Conservation (phyloP, 1,140 invertebrate species). For the Drosophila insularis region DNA sequence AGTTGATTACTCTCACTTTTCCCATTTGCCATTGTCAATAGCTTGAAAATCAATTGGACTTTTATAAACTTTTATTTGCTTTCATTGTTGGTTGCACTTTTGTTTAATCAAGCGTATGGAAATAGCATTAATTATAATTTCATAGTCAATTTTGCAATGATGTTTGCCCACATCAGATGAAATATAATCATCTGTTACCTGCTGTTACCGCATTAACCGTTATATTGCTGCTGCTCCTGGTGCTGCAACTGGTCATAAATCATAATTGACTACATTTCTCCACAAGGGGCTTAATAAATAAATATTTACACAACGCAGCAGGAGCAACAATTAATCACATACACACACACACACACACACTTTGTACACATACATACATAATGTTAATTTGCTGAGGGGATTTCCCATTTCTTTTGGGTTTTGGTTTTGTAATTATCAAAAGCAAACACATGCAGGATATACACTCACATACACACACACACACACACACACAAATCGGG, state of each 20-base stretch:
- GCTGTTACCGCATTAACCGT: not conserved
- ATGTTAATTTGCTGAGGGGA: slow-evolving; percentile 30
- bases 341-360: not conserved
- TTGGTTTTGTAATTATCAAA: slow-evolving; percentile 43
- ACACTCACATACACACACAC: not conserved
- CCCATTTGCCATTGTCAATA: not conserved
- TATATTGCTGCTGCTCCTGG: not conserved
- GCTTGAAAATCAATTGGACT: no score
- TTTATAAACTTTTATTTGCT: not conserved
- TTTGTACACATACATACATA: not conserved
- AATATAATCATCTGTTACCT: slow-evolving; percentile 27
- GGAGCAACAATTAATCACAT: slow-evolving; percentile 56
- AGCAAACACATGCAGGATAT: slow-evolving; percentile 16
- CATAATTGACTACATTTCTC: slow-evolving; percentile 52
- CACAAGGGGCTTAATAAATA: slow-evolving; percentile 42
- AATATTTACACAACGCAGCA: slow-evolving; percentile 53
- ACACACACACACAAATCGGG: not conserved
- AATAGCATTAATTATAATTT: slow-evolving; percentile 60
- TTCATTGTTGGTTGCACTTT: slow-evolving; percentile 31
- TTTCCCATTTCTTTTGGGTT: slow-evolving; percentile 4
- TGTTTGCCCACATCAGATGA: slow-evolving; percentile 28
- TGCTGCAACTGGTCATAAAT: slow-evolving; percentile 52
- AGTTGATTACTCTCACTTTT: not conserved
- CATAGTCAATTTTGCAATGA: slow-evolving; percentile 48
- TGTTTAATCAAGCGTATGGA: slow-evolving; percentile 35